Percentiles rank a stretch among this genome's conserved stretches.
These are phyloP conservation scores for Quiscalus mexicanus DNA, from an alignment of 2,113 vertebrate species.

Conservation along the genomic window DNA sequence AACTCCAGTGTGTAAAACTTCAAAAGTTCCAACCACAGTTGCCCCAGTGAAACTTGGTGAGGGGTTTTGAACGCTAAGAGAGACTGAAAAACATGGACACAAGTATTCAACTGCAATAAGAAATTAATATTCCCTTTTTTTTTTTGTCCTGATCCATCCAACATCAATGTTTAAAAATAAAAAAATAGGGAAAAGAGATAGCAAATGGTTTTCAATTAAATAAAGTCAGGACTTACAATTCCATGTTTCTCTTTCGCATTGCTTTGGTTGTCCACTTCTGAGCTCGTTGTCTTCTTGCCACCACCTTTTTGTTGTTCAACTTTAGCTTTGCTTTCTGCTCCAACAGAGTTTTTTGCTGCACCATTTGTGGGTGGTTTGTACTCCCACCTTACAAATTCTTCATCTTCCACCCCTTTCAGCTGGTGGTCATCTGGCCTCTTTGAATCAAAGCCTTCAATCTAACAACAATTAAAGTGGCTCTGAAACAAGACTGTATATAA, in stretches of 20 bases:
- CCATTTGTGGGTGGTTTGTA: conserved; percentile 81
- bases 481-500: neutral
- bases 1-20: conserved; percentile 99
- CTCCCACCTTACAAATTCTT: conserved; percentile 89
- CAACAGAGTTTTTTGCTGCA: conserved; percentile 78
- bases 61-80: conserved; percentile 78
- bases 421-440: conserved; percentile 93
- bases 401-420: conserved; percentile 84
- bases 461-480: conserved; percentile 48
- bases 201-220: neutral
- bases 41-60: conserved; percentile 83
- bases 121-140: neutral
- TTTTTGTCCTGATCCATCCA: neutral
- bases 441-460: conserved; percentile 94
- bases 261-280: conserved; percentile 74
- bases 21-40: conserved; percentile 94
- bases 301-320: conserved; percentile 79
- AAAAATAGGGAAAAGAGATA: neutral
- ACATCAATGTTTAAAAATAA: neutral
- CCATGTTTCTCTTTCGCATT: conserved; percentile 81
- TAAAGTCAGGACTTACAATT: conserved; percentile 78
- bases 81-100: conserved; percentile 77
- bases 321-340: conserved; percentile 81
- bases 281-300: conserved; percentile 64
- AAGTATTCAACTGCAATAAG: neutral